These are phyloP conservation scores for Ptychoptera albimana DNA, from an alignment of 2,888 invertebrate genomes.

Conservation along the genomic window DNA sequence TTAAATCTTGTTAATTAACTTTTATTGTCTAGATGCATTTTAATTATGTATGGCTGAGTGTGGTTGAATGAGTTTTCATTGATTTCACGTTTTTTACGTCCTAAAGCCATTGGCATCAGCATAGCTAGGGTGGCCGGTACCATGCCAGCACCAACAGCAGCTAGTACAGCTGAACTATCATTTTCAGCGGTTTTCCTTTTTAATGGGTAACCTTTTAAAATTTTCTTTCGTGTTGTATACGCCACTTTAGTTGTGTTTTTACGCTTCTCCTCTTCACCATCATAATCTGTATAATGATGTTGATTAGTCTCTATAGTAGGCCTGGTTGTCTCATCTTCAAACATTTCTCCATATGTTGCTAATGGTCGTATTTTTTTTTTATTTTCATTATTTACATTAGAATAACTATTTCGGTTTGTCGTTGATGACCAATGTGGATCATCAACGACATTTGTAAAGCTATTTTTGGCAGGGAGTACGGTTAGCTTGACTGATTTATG, in stretches of 20 bases:
- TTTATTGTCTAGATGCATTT: no score
- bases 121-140: conserved; percentile 67
- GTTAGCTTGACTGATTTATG: conserved; percentile 46
- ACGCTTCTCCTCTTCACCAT: conserved; percentile 18
- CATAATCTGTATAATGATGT: conserved; percentile 19
- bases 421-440: neutral
- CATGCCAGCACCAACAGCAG: conserved; percentile 52
- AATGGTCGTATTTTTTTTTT: conserved; percentile 36
- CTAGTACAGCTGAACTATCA: conserved; percentile 13
- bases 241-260: conserved; percentile 6
- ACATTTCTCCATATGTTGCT: conserved; percentile 52
- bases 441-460: conserved; percentile 11
- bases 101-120: conserved; percentile 61
- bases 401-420: neutral
- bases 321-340: conserved; percentile 58
- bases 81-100: conserved; percentile 23
- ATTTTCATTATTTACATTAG: conserved; percentile 25
- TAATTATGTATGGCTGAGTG: no score
- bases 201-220: conserved; percentile 9
- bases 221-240: conserved; percentile 6
- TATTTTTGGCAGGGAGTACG: conserved; percentile 43
- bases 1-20: no score
- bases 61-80: no score
- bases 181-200: conserved; percentile 3
- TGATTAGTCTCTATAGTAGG: conserved; percentile 47